Conservation (phyloP, 2,888 invertebrate genomes). For the Habrosyne pyritoides region DNA sequence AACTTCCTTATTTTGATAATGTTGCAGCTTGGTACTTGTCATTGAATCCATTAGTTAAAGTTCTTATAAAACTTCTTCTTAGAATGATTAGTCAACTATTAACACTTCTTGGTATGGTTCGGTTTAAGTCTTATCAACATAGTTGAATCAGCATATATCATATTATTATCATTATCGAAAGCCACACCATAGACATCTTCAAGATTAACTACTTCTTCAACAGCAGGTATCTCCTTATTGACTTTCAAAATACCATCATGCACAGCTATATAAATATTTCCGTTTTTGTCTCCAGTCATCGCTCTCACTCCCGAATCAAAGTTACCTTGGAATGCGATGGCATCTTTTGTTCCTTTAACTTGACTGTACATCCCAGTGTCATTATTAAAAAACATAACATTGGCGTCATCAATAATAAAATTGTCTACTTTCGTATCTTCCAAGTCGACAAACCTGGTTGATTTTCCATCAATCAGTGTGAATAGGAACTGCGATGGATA, state of each 20-base stretch:
- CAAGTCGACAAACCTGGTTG: slow-evolving; percentile 52
- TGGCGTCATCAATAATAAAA: slow-evolving; percentile 60
- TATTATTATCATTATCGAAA: slow-evolving; percentile 64
- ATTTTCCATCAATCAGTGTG: slow-evolving; percentile 44
- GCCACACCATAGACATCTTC: slow-evolving; percentile 63
- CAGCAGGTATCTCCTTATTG: slow-evolving; percentile 34
- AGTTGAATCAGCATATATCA: slow-evolving; percentile 58
- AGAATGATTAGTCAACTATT: too few relatives aligned
- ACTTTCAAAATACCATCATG: slow-evolving; percentile 58
- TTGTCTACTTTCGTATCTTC: slow-evolving; percentile 67
- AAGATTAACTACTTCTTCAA: slow-evolving; percentile 49
- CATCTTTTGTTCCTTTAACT: slow-evolving; percentile 54
- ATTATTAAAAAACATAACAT: slow-evolving; percentile 60
- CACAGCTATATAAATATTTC: slow-evolving; percentile 52
- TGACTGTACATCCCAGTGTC: slow-evolving; percentile 60
- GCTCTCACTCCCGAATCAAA: slow-evolving; percentile 44
- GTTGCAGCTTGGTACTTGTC: too few relatives aligned
- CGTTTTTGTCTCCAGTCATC: slow-evolving; percentile 53
- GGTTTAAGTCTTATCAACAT: slow-evolving; percentile 46
- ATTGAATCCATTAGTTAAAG: too few relatives aligned
- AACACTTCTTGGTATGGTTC: slow-evolving; percentile 40
- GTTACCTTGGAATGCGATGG: slow-evolving; percentile 32
- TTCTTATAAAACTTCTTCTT: neutral
- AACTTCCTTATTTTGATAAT: too few relatives aligned
- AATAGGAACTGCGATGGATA: slow-evolving; percentile 64